Conservation (phyloP, 2,113 vertebrate genomes). For the Podiceps cristatus region DNA sequence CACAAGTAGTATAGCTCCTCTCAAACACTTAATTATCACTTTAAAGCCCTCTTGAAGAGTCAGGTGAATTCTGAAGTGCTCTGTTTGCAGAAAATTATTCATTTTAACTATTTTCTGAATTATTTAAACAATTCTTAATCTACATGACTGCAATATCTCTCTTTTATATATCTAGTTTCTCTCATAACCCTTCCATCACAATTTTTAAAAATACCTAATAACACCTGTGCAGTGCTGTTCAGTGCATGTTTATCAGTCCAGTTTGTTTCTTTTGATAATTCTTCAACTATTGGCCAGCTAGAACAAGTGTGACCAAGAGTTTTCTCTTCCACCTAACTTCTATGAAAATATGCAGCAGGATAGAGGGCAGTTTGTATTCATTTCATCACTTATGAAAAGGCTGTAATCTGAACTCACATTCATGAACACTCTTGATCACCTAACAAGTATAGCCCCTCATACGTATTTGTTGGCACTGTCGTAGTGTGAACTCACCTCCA, state of each 20-base stretch:
- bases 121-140: conserved; percentile 23
- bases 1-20: background rate
- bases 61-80: conserved; percentile 39
- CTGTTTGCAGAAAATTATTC: conserved; percentile 34
- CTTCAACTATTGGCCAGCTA: background rate
- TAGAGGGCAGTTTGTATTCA: background rate
- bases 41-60: conserved; percentile 33
- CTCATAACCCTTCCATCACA: background rate
- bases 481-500: rapidly evolving
- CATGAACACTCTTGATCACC: background rate
- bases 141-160: background rate
- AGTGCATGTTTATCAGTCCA: background rate
- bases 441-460: background rate
- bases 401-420: background rate
- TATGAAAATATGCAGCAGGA: background rate
- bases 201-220: background rate
- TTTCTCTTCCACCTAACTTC: background rate
- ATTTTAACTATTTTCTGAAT: conserved; percentile 44
- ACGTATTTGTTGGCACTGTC: background rate
- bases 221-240: background rate
- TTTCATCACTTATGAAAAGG: background rate
- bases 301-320: background rate
- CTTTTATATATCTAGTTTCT: background rate
- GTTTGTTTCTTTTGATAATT: background rate
- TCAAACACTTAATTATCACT: conserved; percentile 49